Percentiles rank a stretch among this genome's conserved stretches.
Evolutionary conservation across 2,888 invertebrate species (phyloP).

Genomic region (Gonocerus acuteangulatus): DNA sequence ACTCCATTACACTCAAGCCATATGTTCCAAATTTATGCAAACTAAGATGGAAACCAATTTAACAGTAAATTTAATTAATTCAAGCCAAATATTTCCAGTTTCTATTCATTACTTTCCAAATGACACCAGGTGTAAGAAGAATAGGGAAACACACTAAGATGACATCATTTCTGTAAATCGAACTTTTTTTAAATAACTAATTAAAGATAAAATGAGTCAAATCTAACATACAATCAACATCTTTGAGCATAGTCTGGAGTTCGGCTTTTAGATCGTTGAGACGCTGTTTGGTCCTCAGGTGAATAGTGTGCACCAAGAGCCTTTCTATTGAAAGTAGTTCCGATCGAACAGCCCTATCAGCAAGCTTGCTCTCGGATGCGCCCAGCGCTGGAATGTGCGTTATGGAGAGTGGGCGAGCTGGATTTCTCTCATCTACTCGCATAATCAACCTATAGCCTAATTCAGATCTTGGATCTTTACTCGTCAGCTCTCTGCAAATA

Average conservation of each 20-base stretch:
- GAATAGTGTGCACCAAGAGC: conserved; percentile 87
- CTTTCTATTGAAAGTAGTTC: conserved; percentile 93
- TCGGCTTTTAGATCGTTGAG: conserved; percentile 73
- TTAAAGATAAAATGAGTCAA: too few species aligned
- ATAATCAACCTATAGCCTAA: conserved; percentile 81
- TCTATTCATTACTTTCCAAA: too few species aligned
- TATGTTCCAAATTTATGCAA: too few species aligned
- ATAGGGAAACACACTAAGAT: too few species aligned
- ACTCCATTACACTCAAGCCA: too few species aligned
- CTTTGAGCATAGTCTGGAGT: conserved; percentile 60
- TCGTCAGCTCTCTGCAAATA: conserved; percentile 48
- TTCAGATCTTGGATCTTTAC: conserved; percentile 70
- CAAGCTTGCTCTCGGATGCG: conserved; percentile 61
- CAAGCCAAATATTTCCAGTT: too few species aligned
- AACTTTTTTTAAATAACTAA: too few species aligned
- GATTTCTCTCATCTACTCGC: conserved; percentile 76
- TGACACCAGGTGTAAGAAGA: too few species aligned
- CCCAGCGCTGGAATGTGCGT: conserved; percentile 61
- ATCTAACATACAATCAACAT: conserved; percentile 68
- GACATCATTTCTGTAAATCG: too few species aligned
- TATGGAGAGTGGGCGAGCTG: conserved; percentile 65
- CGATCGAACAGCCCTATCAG: conserved; percentile 71
- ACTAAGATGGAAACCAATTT: too few species aligned
- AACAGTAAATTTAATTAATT: too few species aligned
- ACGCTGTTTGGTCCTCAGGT: conserved; percentile 79